A percentile compares a stretch with the other conserved stretches of the same genome.
Evolutionary conservation across 1,140 invertebrate species (phyloP).

Genomic region (Phthorimaea operculella): DNA sequence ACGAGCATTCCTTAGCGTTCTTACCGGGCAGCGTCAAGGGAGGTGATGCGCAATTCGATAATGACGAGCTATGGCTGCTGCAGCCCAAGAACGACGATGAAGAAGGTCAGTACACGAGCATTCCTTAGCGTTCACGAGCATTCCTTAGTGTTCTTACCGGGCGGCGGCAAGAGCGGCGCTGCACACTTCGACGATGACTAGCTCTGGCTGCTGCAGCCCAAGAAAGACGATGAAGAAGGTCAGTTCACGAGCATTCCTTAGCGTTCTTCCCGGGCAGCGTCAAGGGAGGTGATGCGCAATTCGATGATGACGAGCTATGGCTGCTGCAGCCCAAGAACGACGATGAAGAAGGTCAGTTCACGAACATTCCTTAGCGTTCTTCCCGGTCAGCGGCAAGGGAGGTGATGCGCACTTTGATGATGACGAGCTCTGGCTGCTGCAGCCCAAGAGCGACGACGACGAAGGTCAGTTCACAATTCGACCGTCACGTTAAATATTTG

Average conservation of each 20-base stretch:
- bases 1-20: too few species aligned
- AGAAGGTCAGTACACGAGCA: too few species aligned
- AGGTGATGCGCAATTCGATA: conserved; percentile 95
- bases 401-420: conserved; percentile 95
- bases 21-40: conserved; percentile 84
- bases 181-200: conserved; percentile 95
- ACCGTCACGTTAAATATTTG: too few species aligned
- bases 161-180: conserved; percentile 82
- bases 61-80: conserved; percentile 87
- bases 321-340: too few species aligned
- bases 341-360: too few species aligned
- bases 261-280: conserved; percentile 89
- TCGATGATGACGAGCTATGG: conserved; percentile 92
- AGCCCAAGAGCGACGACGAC: conserved; percentile 71
- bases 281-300: conserved; percentile 91
- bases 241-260: too few species aligned
- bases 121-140: too few species aligned
- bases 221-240: conserved; percentile 69
- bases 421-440: conserved; percentile 84
- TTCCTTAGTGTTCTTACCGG: conserved; percentile 95
- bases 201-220: conserved; percentile 77
- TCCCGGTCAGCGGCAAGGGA: conserved; percentile 82
- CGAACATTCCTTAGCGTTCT: conserved; percentile 74
- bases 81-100: too few species aligned
- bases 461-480: conserved; percentile 27